These are phyloP conservation scores for Crenuchus spilurus DNA, from an alignment of 2,797 vertebrate genomes.

Conservation along the genomic window DNA sequence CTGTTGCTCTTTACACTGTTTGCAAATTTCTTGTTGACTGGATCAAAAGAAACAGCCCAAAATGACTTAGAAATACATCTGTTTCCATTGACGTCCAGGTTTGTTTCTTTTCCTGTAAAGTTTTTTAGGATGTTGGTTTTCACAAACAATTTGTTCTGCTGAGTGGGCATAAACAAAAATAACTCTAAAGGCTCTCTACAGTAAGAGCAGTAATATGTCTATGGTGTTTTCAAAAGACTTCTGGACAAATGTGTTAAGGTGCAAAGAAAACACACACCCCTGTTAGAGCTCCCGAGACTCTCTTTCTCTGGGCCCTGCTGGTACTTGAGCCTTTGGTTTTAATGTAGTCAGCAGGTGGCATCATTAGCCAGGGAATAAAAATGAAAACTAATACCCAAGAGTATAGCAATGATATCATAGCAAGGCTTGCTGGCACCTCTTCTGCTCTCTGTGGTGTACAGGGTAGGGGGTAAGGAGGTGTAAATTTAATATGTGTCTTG, in stretches of 20 bases:
- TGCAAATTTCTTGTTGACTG: too few species aligned
- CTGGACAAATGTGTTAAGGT: constrained; percentile 19
- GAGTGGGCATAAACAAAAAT: neutral
- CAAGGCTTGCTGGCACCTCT: constrained; percentile 64
- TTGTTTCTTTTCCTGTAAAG: too few species aligned
- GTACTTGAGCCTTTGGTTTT: constrained; percentile 70
- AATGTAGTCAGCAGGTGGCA: constrained; percentile 87
- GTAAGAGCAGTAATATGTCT: neutral
- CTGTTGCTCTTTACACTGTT: too few species aligned
- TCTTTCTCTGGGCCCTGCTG: constrained; percentile 65
- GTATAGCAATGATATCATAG: constrained; percentile 74
- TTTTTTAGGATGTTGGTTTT: too few species aligned
- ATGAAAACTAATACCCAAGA: constrained; percentile 75
- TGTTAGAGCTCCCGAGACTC: constrained; percentile 48
- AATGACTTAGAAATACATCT: too few species aligned
- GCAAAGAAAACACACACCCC: constrained; percentile 52
- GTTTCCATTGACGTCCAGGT: too few species aligned
- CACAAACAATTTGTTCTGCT: too few species aligned
- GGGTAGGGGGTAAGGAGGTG: constrained; percentile 71
- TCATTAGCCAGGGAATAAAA: constrained; percentile 85
- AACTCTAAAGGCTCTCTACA: neutral
- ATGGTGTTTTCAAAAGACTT: neutral
- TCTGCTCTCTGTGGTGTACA: constrained; percentile 57
- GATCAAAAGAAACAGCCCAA: too few species aligned
- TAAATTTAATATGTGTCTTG: constrained; percentile 73